Percentiles rank a stretch among this genome's conserved stretches.
phyloP scores from a whole-genome alignment of 2,113 vertebrate species.

The Psettodes erumei region DNA sequence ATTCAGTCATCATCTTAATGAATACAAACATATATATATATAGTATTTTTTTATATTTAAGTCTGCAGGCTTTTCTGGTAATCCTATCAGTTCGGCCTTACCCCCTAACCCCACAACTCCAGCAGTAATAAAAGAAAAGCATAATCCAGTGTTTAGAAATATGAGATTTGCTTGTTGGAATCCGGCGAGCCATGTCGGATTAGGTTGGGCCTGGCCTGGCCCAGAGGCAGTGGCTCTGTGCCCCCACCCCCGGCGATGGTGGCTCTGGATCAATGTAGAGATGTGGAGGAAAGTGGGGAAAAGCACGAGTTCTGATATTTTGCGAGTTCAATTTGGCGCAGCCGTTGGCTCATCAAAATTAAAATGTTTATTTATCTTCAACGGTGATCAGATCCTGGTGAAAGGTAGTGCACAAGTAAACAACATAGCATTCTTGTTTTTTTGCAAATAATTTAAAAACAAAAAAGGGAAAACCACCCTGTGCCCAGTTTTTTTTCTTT shows the following conservation, averaged over 20 bases:
- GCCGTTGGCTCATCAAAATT: neutral
- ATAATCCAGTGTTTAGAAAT: conserved; percentile 93
- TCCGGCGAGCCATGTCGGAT: conserved; percentile 83
- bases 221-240: conserved; percentile 34
- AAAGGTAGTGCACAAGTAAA: neutral
- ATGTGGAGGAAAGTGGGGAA: conserved; percentile 9
- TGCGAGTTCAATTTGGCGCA: neutral
- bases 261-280: conserved; percentile 14
- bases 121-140: conserved; percentile 90
- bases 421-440: no score
- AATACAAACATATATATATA: conserved; percentile 59
- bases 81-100: conserved; percentile 82
- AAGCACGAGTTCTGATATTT: neutral
- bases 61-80: conserved; percentile 84
- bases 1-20: conserved; percentile 72
- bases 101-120: conserved; percentile 54
- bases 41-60: conserved; percentile 76
- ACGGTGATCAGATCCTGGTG: neutral
- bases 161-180: conserved; percentile 90
- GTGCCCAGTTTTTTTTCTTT: conserved; percentile 12
- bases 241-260: conserved; percentile 17
- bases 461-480: neutral
- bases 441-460: neutral
- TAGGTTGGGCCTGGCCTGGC: conserved; percentile 68
- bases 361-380: neutral